Evolutionary conservation across 1,140 invertebrate genomes (phyloP).

Genomic region (Chymomyza costata): DNA sequence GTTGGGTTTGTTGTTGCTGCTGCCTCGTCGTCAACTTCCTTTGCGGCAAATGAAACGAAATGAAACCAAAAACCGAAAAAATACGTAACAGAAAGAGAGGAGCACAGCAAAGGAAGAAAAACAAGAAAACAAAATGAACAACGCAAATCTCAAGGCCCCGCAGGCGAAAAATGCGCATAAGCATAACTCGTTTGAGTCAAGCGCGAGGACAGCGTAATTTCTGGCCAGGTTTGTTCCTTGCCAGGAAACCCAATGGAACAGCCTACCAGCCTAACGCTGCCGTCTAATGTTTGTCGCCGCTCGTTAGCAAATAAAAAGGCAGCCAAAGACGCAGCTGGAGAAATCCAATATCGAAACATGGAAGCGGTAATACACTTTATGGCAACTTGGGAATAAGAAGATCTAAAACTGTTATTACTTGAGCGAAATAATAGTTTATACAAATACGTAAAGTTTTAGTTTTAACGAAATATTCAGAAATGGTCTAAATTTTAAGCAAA

Average conservation of each 20-base stretch:
- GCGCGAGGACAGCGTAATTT: slow-evolving; percentile 34
- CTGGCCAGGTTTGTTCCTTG: slow-evolving; percentile 42
- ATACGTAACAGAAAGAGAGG: neutral
- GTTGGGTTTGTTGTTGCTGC: too few relatives aligned
- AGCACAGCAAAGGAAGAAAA: slow-evolving; percentile 10
- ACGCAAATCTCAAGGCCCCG: slow-evolving; percentile 49
- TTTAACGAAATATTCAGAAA: too few relatives aligned
- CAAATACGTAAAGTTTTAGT: too few relatives aligned
- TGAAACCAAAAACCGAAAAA: slow-evolving; percentile 13
- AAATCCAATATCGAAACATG: too few relatives aligned
- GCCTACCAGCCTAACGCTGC: too few relatives aligned
- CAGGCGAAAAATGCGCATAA: slow-evolving; percentile 57
- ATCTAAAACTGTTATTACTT: too few relatives aligned
- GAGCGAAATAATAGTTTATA: too few relatives aligned
- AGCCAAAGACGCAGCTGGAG: slow-evolving; percentile 1
- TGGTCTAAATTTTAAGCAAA: too few relatives aligned
- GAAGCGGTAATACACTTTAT: too few relatives aligned
- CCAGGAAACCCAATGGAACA: too few relatives aligned
- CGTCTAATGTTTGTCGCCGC: slow-evolving; percentile 14
- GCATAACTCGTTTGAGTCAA: slow-evolving; percentile 54
- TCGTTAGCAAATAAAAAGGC: slow-evolving; percentile 32
- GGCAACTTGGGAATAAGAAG: too few relatives aligned
- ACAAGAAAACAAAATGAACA: slow-evolving; percentile 38
- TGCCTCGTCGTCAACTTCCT: slow-evolving; percentile 11
- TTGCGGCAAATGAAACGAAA: slow-evolving; percentile 23